These are phyloP conservation scores for Peromyscus eremicus DNA, from an alignment of 2,797 vertebrate genomes.

Conservation along the genomic window DNA sequence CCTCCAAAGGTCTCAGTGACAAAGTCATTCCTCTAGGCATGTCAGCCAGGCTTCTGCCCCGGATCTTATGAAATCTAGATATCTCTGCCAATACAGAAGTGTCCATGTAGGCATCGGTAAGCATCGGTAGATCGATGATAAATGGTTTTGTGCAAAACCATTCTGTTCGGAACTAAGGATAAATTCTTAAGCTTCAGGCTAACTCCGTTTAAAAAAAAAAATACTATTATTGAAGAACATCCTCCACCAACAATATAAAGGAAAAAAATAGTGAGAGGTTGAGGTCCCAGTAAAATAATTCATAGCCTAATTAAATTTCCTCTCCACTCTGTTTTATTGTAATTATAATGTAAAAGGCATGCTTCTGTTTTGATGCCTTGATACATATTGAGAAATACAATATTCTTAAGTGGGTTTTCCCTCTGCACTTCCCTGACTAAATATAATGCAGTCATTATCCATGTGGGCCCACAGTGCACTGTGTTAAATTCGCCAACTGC, in stretches of 20 bases:
- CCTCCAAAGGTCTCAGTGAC: background rate
- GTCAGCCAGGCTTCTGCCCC: background rate
- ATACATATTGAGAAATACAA: slow-evolving; percentile 44
- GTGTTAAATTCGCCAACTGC: slow-evolving; percentile 66
- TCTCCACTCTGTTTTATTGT: slow-evolving; percentile 46
- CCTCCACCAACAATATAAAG: slow-evolving; percentile 36
- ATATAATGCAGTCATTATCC: slow-evolving; percentile 66
- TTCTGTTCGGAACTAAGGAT: slow-evolving; percentile 1
- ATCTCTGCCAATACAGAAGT: background rate
- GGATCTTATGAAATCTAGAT: background rate
- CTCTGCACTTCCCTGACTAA: slow-evolving; percentile 68
- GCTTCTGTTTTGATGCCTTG: slow-evolving; percentile 56
- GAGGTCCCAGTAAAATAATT: slow-evolving; percentile 63
- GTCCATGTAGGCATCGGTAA: background rate
- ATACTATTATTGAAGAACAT: slow-evolving; percentile 27
- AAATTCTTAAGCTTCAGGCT: slow-evolving; percentile 22
- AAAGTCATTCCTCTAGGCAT: background rate
- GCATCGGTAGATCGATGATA: background rate
- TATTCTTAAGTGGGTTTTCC: slow-evolving; percentile 69
- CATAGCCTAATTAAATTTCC: slow-evolving; percentile 63
- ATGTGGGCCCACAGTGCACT: slow-evolving; percentile 66
- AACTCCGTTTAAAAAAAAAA: slow-evolving; percentile 37
- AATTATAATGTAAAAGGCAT: slow-evolving; percentile 65
- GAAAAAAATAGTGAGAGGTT: slow-evolving; percentile 52
- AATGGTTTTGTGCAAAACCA: background rate